Evolutionary conservation across 1,140 invertebrate genomes (phyloP).

Genomic region (Camponotus vicinus): DNA sequence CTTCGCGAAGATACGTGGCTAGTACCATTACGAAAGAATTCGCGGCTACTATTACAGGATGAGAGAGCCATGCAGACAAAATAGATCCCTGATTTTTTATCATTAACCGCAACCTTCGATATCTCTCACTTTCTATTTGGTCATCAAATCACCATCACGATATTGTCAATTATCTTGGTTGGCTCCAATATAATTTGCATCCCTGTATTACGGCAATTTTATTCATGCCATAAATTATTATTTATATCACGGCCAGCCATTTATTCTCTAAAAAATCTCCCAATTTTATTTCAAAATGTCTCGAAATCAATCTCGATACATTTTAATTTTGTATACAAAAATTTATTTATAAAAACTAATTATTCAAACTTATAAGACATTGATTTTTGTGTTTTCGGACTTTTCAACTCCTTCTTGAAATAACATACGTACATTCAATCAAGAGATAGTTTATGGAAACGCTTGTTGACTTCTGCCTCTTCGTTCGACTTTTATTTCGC

Average conservation of each 20-base stretch:
- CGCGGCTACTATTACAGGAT: not conserved
- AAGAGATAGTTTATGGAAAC: not conserved
- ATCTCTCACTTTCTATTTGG: constrained; percentile 42
- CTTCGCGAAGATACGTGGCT: constrained; percentile 30
- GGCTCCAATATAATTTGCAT: constrained; percentile 17
- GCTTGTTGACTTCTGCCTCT: constrained; percentile 33
- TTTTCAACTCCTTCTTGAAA: not conserved
- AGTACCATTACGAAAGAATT: constrained; percentile 33
- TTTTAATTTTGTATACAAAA: not conserved
- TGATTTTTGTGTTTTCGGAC: not conserved
- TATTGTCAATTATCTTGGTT: constrained; percentile 3
- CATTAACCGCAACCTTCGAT: constrained; percentile 36
- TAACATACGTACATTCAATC: constrained; percentile 4
- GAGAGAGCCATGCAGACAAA: not conserved
- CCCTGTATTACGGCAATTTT: not conserved
- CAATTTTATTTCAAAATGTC: not conserved
- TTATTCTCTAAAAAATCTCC: not conserved
- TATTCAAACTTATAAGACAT: not conserved
- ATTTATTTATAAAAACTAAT: not conserved
- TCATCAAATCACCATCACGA: constrained; percentile 21
- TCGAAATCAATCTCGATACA: not conserved
- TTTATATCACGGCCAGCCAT: not conserved
- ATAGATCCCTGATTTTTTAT: constrained; percentile 11
- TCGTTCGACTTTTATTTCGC: constrained; percentile 44
- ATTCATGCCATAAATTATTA: not conserved